phyloP scores from a whole-genome alignment of 2,888 invertebrate species.

The Hydraecia micacea region DNA sequence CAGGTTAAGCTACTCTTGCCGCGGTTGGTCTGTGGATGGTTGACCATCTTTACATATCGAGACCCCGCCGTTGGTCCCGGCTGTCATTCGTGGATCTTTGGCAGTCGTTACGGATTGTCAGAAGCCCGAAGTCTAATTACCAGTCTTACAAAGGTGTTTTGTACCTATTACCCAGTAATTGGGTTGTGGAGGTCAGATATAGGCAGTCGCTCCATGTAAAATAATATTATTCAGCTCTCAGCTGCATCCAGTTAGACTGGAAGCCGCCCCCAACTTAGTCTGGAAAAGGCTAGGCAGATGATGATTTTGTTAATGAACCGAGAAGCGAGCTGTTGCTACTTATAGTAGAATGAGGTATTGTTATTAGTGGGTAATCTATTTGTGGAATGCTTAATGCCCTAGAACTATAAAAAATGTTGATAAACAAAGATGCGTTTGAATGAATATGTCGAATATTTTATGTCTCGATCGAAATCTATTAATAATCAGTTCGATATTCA shows the following conservation, averaged over 20 bases:
- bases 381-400: not conserved
- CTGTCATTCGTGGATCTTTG: not conserved
- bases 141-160: not conserved
- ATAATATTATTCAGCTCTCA: not conserved
- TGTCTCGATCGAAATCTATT: conserved; percentile 58
- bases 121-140: not conserved
- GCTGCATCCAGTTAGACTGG: not conserved
- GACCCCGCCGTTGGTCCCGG: not conserved
- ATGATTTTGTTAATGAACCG: not conserved
- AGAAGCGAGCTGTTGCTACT: not conserved
- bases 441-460: conserved; percentile 24
- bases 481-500: conserved; percentile 57
- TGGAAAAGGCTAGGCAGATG: not conserved
- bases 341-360: not conserved
- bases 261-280: not conserved
- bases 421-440: not conserved
- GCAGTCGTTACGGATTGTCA: not conserved
- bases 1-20: not conserved
- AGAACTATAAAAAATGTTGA: not conserved
- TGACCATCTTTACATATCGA: not conserved
- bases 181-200: not conserved
- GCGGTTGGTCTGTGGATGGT: not conserved
- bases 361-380: not conserved
- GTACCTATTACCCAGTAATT: not conserved
- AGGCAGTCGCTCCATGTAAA: not conserved